Evolutionary conservation across 2,113 vertebrate species (phyloP), one percentile per base, ranked within the genome.

Genomic region (Trachemys scripta): DNA sequence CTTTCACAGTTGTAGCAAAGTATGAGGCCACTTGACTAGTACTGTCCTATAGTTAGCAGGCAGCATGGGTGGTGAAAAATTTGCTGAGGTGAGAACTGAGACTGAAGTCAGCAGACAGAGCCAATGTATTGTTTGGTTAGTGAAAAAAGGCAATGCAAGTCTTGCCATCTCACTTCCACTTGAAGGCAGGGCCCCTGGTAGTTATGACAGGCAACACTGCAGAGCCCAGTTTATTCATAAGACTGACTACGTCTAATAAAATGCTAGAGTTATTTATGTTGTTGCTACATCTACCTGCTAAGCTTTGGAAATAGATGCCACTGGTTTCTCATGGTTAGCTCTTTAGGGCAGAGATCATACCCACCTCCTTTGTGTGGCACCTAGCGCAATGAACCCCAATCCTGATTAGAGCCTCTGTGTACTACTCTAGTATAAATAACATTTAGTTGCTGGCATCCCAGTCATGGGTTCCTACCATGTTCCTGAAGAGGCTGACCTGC

Each of bases 111-210:
- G 5, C 91, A 87, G 42, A 24, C 45, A 85, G n/a, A 92, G 82
- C 89, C 80, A 91, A n/a, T 90, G 13, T 35, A 78, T 69, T 92
- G 27, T 65, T 91, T 93, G 50, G 50, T 85, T 94, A 90, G 83
- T 79, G 81, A 95, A 90, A 80, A 85, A 94, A 96, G 88, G 92
- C 96, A 95, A 85, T 92, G 91, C 82, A 90, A 80, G 25, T 72
- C 69, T 42, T 93, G 62, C 80, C 84, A 89, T 75, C 72, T 76
- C 72, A 13, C 38, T 45, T 97, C n/a, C 85, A 82, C 2, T 94
- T 50, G 69, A 94, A 94, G 94, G 87, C 65, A 80, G 81, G 83
- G 85, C 83, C 49, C 91, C 83, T 35, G 94, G 94, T 94, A 94
- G 16, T 95, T 95, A 17, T 84, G 62, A 93, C 50, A 83, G 38